Base-by-base conservation (phyloP, 2,888 invertebrate species). In the Tridacna crocea region DNA sequence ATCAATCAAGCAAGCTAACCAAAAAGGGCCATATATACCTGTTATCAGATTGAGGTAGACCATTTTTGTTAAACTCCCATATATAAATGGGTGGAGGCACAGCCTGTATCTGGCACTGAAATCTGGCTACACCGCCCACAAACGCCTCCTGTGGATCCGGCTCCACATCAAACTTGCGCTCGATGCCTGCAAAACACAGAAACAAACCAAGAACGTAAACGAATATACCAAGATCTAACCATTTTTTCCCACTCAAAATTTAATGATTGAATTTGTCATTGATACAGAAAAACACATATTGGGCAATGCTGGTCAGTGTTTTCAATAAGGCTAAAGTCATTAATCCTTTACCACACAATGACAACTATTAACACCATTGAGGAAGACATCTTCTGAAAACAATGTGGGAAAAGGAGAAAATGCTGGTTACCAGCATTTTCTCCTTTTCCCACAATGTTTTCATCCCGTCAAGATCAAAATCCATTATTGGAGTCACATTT, bases 51-150 rank as follows among this genome's bases (percentile, higher is more conserved):
- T 87, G 88, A 85, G 90, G 89, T 88, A 92, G 89, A 61, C 82
- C 77, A 19, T 74, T 84, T 76, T 87, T 80, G 74, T 92, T 87
- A 80, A 88, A 89, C 82, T 91, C 88, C 92, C 92, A 92, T 27
- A 88, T 80, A 83, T 89, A 90, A 27, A 82, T 82, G 22, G 90
- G 88, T 11, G 87, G 83, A 27, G 92, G 92, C 63, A 89, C 86
- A 11, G 91, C 90, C 47, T 88, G 80, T 61, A 92, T 91, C 73
- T 85, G 78, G 85, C 92, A 92, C 73, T 88, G 88, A 82, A 92
- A 91, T 27, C 92, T 79, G 3, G 90, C 91, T 17, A 89, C 87
- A 8, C 92, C 91, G 11, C 91, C 92, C 12, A 85, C 77, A 47
- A 79, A 80, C 0, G 87, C 90, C n/a, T 68, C 83, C 82, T 86